Conservation (phyloP, 2,797 vertebrate genomes). For the Protosalanx chinensis region DNA sequence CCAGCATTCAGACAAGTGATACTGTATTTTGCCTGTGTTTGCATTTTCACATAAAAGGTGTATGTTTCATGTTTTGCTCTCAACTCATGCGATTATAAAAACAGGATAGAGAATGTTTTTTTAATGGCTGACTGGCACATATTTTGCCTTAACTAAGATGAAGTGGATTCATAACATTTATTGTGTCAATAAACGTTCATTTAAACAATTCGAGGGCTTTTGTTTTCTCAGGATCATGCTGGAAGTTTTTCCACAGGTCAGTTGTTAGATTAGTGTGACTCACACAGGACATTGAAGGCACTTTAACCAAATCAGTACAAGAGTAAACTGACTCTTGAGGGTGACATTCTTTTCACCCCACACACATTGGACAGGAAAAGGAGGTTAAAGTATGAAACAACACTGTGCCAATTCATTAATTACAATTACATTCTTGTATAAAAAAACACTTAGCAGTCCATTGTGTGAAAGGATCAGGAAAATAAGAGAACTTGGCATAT, state of each 20-base stretch:
- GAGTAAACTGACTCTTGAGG: constrained; percentile 26
- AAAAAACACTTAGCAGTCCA: constrained; percentile 52
- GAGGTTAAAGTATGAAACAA: constrained; percentile 54
- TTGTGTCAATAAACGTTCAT: constrained; percentile 23
- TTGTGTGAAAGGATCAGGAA: constrained; percentile 54
- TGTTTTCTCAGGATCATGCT: constrained; percentile 29
- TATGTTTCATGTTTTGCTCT: constrained; percentile 13
- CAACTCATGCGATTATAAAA: not conserved
- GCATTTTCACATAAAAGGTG: constrained; percentile 6
- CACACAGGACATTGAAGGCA: constrained; percentile 7
- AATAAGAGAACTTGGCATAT: constrained; percentile 37
- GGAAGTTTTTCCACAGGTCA: constrained; percentile 39
- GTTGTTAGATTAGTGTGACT: constrained; percentile 10
- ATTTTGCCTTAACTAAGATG: constrained; percentile 12
- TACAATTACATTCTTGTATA: constrained; percentile 25
- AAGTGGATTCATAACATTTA: constrained; percentile 36
- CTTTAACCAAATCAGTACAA: constrained; percentile 29
- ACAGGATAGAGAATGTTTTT: constrained; percentile 9
- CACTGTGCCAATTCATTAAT: constrained; percentile 37
- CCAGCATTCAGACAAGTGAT: not conserved
- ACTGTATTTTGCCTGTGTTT: not conserved
- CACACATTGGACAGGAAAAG: constrained; percentile 51
- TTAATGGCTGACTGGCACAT: constrained; percentile 3
- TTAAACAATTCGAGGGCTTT: constrained; percentile 24
- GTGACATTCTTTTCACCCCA: constrained; percentile 27